phyloP scores from a whole-genome alignment of 1,140 invertebrate species.

The Bombus cullumanus region DNA sequence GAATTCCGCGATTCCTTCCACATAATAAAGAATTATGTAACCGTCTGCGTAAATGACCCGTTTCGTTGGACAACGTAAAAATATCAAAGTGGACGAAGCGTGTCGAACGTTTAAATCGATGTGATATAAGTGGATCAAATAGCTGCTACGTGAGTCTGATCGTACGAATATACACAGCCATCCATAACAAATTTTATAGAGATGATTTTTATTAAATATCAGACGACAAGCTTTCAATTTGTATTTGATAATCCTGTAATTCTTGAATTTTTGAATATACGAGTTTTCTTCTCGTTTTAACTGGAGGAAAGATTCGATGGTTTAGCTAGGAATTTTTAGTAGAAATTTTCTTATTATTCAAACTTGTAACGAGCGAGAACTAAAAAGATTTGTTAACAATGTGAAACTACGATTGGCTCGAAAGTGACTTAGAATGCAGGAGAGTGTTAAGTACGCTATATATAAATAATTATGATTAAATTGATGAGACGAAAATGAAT shows the following conservation, averaged over 20 bases:
- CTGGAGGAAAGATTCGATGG: background rate
- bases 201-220: too few relatives aligned
- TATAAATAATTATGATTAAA: background rate
- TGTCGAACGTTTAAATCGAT: background rate
- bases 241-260: too few relatives aligned
- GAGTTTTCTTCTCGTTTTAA: too few relatives aligned
- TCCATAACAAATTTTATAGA: too few relatives aligned
- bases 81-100: background rate
- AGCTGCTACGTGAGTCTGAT: background rate
- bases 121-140: background rate
- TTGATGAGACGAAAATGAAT: background rate
- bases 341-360: too few relatives aligned
- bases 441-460: background rate
- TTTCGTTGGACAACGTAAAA: background rate
- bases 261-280: too few relatives aligned
- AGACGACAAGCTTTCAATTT: too few relatives aligned
- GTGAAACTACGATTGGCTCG: too few relatives aligned
- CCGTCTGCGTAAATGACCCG: background rate
- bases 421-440: too few relatives aligned
- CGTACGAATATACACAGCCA: background rate
- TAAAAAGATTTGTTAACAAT: too few relatives aligned
- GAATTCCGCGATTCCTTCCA: conserved; percentile 34
- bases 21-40: conserved; percentile 49
- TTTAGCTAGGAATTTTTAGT: too few relatives aligned
- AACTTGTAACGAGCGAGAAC: too few relatives aligned